Evolutionary conservation across 2,113 vertebrate species (phyloP).

Genomic region (Numida meleagris): DNA sequence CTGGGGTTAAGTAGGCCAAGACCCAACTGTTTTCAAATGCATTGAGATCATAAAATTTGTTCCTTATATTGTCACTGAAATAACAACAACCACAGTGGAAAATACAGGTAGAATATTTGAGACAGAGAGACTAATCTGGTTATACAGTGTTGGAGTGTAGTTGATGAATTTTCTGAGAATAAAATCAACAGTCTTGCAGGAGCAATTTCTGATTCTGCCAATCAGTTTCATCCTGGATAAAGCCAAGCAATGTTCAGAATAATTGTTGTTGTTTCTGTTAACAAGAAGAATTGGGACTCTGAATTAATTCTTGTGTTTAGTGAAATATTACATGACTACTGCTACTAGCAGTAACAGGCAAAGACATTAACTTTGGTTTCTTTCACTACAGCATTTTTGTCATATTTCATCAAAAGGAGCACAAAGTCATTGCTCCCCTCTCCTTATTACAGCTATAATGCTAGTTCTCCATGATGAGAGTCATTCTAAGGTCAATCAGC

Average conservation of each 20-base stretch:
- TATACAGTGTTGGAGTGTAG: neutral
- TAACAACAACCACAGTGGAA: neutral
- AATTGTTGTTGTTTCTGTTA: neutral
- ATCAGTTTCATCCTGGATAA: neutral
- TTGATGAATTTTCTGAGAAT: neutral
- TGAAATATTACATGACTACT: neutral
- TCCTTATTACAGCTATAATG: neutral
- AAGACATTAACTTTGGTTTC: neutral
- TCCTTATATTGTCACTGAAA: neutral
- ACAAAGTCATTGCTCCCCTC: neutral
- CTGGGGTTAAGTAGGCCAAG: neutral
- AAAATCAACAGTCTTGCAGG: neutral
- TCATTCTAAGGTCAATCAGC: neutral
- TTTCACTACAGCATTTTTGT: neutral
- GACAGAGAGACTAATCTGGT: neutral
- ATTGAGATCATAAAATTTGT: neutral
- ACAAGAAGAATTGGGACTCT: neutral
- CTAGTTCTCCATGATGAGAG: neutral
- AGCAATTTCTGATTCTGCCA: slow-evolving; percentile 11
- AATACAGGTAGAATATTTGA: neutral
- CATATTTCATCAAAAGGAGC: neutral
- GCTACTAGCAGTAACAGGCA: neutral
- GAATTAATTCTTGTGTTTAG: neutral
- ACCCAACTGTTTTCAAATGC: neutral
- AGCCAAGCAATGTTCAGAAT: neutral